Conservation (phyloP, 1,140 invertebrate genomes). For the Cotesia typhae region DNA sequence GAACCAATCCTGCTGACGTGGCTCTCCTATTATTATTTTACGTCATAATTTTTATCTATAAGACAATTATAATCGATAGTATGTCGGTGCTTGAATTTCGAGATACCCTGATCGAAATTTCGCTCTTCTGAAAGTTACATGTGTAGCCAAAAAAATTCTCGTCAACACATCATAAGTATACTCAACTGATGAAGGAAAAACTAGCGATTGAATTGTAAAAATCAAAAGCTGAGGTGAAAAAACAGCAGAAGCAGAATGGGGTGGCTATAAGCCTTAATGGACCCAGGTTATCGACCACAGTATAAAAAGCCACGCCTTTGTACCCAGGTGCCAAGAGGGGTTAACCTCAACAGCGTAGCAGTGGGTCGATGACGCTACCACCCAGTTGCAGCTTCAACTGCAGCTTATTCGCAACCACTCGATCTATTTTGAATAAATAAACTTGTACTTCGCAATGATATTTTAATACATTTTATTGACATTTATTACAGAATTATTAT, state of each 20-base stretch:
- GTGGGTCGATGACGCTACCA: constrained; percentile 28
- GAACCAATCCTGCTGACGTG: constrained; percentile 33
- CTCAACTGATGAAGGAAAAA: neutral
- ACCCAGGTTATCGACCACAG: constrained; percentile 35
- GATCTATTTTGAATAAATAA: neutral
- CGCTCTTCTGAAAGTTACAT: too few species aligned
- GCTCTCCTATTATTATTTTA: constrained; percentile 27
- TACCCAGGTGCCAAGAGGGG: constrained; percentile 33
- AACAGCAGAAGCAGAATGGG: neutral
- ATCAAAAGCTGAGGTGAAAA: neutral
- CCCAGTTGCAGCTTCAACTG: constrained; percentile 15
- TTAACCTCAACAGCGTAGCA: constrained; percentile 17
- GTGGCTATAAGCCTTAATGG: constrained; percentile 17
- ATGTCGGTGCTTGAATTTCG: neutral
- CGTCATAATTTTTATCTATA: constrained; percentile 26
- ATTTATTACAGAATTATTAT: too few species aligned
- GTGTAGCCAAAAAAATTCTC: too few species aligned
- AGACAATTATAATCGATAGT: constrained; percentile 5
- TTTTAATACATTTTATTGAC: too few species aligned
- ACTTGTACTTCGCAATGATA: neutral
- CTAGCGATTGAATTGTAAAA: neutral
- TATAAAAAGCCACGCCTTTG: constrained; percentile 32
- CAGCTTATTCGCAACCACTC: neutral
- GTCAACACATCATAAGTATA: too few species aligned
- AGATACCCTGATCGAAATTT: neutral